Conservation (phyloP, 2,113 vertebrate species). For the Ancistrus triradiatus region DNA sequence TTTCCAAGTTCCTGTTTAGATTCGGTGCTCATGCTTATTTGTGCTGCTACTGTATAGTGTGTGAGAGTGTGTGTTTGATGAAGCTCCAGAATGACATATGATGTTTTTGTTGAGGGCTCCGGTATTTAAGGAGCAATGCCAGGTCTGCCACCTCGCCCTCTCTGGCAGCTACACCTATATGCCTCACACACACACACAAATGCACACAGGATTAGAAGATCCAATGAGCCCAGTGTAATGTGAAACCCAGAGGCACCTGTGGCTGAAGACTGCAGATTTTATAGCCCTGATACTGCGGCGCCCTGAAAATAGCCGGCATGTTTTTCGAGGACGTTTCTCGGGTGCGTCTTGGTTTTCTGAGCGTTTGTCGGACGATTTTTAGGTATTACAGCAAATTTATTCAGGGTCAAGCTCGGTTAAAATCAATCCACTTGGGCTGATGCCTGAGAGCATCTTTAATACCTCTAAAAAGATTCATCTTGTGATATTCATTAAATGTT, state of each 20-base stretch:
- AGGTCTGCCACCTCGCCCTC: conserved; percentile 33
- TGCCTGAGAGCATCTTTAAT: too few species aligned
- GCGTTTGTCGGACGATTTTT: background rate
- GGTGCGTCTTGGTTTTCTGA: background rate
- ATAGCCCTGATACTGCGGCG: conserved; percentile 15
- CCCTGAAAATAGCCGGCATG: conserved; percentile 7
- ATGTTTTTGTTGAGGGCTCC: conserved; percentile 37
- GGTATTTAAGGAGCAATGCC: conserved; percentile 29
- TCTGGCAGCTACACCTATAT: conserved; percentile 26
- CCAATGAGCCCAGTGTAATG: conserved; percentile 33
- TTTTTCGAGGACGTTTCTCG: conserved; percentile 9
- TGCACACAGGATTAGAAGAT: conserved; percentile 1
- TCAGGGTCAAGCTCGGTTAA: background rate
- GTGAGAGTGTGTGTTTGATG: conserved; percentile 44
- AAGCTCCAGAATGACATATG: conserved; percentile 37
- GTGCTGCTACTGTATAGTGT: background rate
- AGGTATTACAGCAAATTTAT: background rate
- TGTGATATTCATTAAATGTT: too few species aligned
- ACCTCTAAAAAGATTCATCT: too few species aligned
- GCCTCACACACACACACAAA: background rate
- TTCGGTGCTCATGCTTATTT: conserved; percentile 40
- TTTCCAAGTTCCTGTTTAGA: conserved; percentile 27
- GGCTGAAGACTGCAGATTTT: conserved; percentile 23
- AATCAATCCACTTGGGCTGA: background rate
- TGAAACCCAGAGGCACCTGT: conserved; percentile 28